A percentile compares a stretch with the other conserved stretches of the same genome.
These are phyloP conservation scores for Caenorhabditis plicata DNA, from an alignment of 2,888 invertebrate species.

Conservation along the genomic window DNA sequence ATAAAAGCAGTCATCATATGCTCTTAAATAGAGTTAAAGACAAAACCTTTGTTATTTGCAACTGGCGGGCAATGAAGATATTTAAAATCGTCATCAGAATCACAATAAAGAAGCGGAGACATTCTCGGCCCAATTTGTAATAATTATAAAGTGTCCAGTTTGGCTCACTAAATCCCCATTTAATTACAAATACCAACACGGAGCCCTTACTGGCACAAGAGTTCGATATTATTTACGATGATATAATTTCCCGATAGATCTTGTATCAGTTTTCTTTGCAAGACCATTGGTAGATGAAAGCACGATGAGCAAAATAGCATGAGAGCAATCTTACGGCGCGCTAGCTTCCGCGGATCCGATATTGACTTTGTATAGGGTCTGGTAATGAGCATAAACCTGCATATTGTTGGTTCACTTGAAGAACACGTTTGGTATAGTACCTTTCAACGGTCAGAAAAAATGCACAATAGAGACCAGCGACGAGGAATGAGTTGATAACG, in stretches of 20 bases:
- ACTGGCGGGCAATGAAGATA: slow-evolving; percentile 49
- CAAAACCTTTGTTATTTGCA: slow-evolving; percentile 59
- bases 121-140: slow-evolving; percentile 58
- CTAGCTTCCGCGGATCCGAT: slow-evolving; percentile 24
- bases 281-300: slow-evolving; percentile 60
- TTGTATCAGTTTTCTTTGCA: slow-evolving; percentile 38
- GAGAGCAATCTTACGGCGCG: slow-evolving; percentile 44
- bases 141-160: slow-evolving; percentile 52
- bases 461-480: slow-evolving; percentile 63
- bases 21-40: background rate
- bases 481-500: slow-evolving; percentile 74
- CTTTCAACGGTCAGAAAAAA: slow-evolving; percentile 62
- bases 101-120: slow-evolving; percentile 55
- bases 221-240: slow-evolving; percentile 51
- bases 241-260: slow-evolving; percentile 33
- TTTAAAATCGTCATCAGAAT: slow-evolving; percentile 56
- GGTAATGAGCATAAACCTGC: slow-evolving; percentile 52
- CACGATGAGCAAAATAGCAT: slow-evolving; percentile 45
- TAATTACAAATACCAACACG: too few species aligned
- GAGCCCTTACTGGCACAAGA: slow-evolving; percentile 56
- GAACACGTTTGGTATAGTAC: slow-evolving; percentile 8
- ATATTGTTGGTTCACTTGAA: background rate
- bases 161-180: slow-evolving; percentile 56
- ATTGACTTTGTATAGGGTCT: slow-evolving; percentile 40
- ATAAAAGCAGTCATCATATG: background rate